These are phyloP conservation scores for Pseudopodoces humilis DNA, from an alignment of 2,113 vertebrate species.

Conservation along the genomic window DNA sequence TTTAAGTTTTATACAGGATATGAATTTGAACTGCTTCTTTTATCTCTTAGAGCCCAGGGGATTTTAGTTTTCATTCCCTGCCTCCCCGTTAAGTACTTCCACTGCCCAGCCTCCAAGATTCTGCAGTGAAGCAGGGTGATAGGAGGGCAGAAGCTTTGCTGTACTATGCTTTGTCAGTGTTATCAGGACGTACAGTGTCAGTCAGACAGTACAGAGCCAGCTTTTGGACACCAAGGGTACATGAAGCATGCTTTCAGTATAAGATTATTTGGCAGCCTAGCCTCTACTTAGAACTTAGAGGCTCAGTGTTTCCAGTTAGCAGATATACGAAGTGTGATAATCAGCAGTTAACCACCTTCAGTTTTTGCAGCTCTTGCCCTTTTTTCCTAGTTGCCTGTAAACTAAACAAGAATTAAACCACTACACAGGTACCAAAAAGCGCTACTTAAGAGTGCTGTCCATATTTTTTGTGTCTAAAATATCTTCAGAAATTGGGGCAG, in stretches of 20 bases:
- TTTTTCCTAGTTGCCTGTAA: not conserved
- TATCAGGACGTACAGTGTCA: not conserved
- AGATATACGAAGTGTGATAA: not conserved
- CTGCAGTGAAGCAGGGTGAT: not conserved
- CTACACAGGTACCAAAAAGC: not conserved
- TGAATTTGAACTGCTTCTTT: not conserved
- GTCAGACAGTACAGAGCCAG: not conserved
- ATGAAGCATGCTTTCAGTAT: not conserved
- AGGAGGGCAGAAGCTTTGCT: not conserved
- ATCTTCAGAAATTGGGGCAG: not conserved
- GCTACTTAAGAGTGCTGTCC: not conserved
- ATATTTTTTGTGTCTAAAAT: not conserved
- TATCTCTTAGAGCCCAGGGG: not conserved
- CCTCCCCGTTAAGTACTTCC: not conserved
- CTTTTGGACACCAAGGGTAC: not conserved
- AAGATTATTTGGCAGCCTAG: not conserved
- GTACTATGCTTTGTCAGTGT: not conserved
- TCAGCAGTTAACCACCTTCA: not conserved
- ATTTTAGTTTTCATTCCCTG: not conserved
- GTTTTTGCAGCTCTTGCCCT: not conserved
- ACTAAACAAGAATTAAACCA: not conserved
- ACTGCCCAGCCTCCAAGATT: not conserved
- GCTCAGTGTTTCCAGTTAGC: not conserved
- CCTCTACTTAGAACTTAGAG: rapidly evolving
- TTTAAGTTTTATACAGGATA: not conserved